These are phyloP conservation scores for Diorhabda sublineata DNA, from an alignment of 1,140 invertebrate species.

Conservation along the genomic window DNA sequence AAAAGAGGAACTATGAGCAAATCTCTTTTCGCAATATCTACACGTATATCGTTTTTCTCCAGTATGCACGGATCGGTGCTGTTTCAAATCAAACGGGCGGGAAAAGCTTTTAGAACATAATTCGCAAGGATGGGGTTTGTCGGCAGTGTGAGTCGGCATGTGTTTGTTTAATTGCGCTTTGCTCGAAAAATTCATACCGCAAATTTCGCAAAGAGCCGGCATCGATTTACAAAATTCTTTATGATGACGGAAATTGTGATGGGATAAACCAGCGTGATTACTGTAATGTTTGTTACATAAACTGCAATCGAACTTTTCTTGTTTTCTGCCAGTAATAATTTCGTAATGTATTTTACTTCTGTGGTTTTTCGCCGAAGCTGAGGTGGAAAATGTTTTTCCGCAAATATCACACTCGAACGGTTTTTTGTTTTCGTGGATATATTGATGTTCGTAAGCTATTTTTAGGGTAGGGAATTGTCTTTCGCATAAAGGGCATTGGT, in stretches of 20 bases:
- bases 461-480: conserved; percentile 51
- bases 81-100: conserved; percentile 55
- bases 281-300: conserved; percentile 30
- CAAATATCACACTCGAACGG: conserved; percentile 62
- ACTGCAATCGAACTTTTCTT: conserved; percentile 26
- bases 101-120: conserved; percentile 63
- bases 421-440: conserved; percentile 55
- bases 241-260: conserved; percentile 41
- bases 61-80: conserved; percentile 61
- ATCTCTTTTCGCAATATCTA: conserved; percentile 67
- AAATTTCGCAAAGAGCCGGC: conserved; percentile 62
- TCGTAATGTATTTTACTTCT: conserved; percentile 43
- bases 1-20: conserved; percentile 68
- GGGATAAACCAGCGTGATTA: conserved; percentile 7
- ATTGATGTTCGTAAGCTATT: conserved; percentile 46
- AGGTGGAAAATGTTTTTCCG: conserved; percentile 49
- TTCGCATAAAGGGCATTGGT: conserved; percentile 50
- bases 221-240: conserved; percentile 15
- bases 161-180: conserved; percentile 69
- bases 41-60: conserved; percentile 65
- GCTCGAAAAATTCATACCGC: conserved; percentile 71
- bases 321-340: conserved; percentile 41
- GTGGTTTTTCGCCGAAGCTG: conserved; percentile 41
- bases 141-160: conserved; percentile 64
- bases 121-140: conserved; percentile 68